These are phyloP conservation scores for Pseudomugil tenellus DNA, from an alignment of 2,797 vertebrate genomes.

Conservation along the genomic window DNA sequence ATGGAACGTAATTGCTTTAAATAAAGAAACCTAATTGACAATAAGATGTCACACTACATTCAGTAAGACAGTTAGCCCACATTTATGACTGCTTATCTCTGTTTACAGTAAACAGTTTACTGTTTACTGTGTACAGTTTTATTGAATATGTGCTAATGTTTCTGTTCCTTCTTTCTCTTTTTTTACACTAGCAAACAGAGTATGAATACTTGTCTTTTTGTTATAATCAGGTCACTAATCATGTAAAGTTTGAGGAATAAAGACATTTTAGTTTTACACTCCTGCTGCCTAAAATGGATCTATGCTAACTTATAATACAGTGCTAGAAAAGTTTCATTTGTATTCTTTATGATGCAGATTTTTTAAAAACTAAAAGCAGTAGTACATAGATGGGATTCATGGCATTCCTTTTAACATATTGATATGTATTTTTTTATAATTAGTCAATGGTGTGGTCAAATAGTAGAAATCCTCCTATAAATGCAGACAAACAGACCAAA, in stretches of 20 bases:
- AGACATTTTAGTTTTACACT: constrained; percentile 66
- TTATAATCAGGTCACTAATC: constrained; percentile 62
- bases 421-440: constrained; percentile 26
- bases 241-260: constrained; percentile 67
- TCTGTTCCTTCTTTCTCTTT: constrained; percentile 20
- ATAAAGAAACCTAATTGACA: constrained; percentile 45
- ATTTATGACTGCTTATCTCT: constrained; percentile 26
- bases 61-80: constrained; percentile 26
- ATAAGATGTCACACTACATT: constrained; percentile 57
- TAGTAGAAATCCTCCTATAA: constrained; percentile 16
- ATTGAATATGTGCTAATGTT: constrained; percentile 18
- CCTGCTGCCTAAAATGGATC: constrained; percentile 55
- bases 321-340: constrained; percentile 48
- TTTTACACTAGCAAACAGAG: constrained; percentile 63
- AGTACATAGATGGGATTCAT: constrained; percentile 25
- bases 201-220: constrained; percentile 63
- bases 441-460: constrained; percentile 15
- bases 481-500: constrained; percentile 13
- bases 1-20: constrained; percentile 61
- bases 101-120: constrained; percentile 51
- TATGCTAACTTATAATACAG: constrained; percentile 41
- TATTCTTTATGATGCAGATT: constrained; percentile 62
- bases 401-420: constrained; percentile 36
- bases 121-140: constrained; percentile 51
- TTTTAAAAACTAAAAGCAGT: constrained; percentile 49